Percentiles rank a stretch among this genome's conserved stretches.
Evolutionary conservation across 1,140 invertebrate species (phyloP).

Genomic region (Dreissena rostriformis): DNA sequence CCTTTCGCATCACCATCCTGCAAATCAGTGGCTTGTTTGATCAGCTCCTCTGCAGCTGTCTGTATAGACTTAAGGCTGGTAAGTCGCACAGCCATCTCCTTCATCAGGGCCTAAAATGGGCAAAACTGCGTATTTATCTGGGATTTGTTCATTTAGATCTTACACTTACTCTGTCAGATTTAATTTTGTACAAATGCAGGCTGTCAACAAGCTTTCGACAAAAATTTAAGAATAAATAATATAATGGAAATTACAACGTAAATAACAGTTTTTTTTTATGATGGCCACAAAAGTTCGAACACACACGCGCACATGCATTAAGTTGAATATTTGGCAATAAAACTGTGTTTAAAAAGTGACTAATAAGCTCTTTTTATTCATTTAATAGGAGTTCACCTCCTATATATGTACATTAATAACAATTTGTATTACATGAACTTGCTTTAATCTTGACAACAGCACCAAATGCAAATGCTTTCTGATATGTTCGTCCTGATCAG

Average conservation of each 20-base stretch:
- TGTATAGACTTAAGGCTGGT: constrained; percentile 96
- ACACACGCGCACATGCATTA: constrained; percentile 4
- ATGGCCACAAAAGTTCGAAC: constrained; percentile 2
- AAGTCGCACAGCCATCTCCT: constrained; percentile 94
- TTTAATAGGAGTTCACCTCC: constrained; percentile 2
- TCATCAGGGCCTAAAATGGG: constrained; percentile 86
- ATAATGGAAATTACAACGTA: constrained; percentile 7
- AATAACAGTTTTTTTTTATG: constrained; percentile 8
- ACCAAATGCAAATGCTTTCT: constrained; percentile 6
- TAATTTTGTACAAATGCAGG: constrained; percentile 1
- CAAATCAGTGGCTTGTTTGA: constrained; percentile 93
- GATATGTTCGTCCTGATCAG: constrained; percentile 2
- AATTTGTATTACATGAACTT: constrained; percentile 4
- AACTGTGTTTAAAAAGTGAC: constrained; percentile 6
- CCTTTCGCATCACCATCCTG: constrained; percentile 85
- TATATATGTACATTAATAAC: constrained; percentile 8
- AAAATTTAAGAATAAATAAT: constrained; percentile 9
- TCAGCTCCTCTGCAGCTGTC: constrained; percentile 95
- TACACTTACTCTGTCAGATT: constrained; percentile 6
- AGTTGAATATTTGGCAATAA: constrained; percentile 7
- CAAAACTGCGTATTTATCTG: constrained; percentile 3
- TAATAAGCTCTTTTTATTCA: constrained; percentile 7
- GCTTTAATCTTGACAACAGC: constrained; percentile 5
- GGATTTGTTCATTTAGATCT: constrained; percentile 3
- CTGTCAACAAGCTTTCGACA: constrained; percentile 5